Evolutionary conservation across 2,113 vertebrate species (phyloP).

Genomic region (Naja naja): DNA sequence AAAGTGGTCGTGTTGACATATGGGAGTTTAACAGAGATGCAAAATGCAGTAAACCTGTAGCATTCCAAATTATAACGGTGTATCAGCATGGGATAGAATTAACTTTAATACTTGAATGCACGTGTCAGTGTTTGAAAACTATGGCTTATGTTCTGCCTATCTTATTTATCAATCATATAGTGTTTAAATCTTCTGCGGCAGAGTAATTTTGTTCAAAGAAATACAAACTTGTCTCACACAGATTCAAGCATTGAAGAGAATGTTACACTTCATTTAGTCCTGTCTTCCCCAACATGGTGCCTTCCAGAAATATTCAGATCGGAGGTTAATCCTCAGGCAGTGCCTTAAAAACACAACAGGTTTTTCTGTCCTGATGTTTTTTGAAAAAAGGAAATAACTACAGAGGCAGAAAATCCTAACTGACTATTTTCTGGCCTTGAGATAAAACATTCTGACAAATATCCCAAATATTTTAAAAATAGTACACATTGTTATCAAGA

Average conservation of each 20-base stretch:
- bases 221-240: neutral
- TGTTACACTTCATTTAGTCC: neutral
- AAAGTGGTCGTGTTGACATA: neutral
- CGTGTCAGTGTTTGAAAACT: neutral
- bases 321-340: neutral
- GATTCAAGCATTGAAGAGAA: neutral
- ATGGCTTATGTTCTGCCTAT: neutral
- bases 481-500: slow-evolving; percentile 59
- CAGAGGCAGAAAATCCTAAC: slow-evolving; percentile 21
- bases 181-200: neutral
- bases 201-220: neutral
- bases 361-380: neutral
- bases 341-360: neutral
- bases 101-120: neutral
- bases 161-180: neutral
- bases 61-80: neutral
- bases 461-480: slow-evolving; percentile 44
- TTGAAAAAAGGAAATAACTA: neutral
- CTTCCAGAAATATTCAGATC: neutral
- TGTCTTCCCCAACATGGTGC: neutral
- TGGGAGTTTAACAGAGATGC: neutral
- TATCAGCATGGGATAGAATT: neutral
- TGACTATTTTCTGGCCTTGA: slow-evolving; percentile 45
- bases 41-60: neutral
- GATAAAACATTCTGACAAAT: slow-evolving; percentile 59